Evolutionary conservation across 2,113 vertebrate species (phyloP), one percentile per base, ranked within the genome.

Genomic region (Lathamus discolor): DNA sequence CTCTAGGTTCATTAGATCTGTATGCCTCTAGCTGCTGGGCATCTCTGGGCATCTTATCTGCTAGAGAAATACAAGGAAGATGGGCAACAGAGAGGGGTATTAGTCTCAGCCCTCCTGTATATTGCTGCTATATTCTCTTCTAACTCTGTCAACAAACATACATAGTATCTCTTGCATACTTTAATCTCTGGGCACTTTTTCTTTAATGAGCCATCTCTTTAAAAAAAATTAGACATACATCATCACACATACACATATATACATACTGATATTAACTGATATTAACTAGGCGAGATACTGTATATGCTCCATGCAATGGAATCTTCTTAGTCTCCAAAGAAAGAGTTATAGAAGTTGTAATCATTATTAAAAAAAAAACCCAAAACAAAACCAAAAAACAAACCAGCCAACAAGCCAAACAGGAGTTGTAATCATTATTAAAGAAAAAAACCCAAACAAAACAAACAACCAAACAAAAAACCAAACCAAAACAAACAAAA

Each of bases 241-340:
- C 41, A 29, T n/a, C 8, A 63, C 20, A 67, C 24, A 28, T 46
- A 54, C 28, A 83, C 44, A 28, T 13, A 37, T 11, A 54, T 22
- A 75, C 52, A 51, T 28, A 54, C 20, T 61, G 80, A 64, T 86
- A 94, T 86, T 91, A 96, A 54, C 20, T 61, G 80, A 64, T 86
- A 94, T 86, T 91, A 96, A 91, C 83, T 92, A 92, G 62, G 41
- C 35, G 79, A 94, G 80, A 76, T 86, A 94, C 46, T 92, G 37
- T 70, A 89, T 81, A 43, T 88, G 91, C 86, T 92, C 52, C 4
- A 0, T 92, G 92, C 80, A 77, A 89, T 33, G 74, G 91, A 94
- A 96, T 62, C 51, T 44, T 68, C 80, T 52, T 17, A 19, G 44
- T 86, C 88, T 93, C 92, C 83, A 94, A 88, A 93, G 88, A 94